phyloP scores from a whole-genome alignment of 2,797 vertebrate species.

The Phalanger gymnotis region DNA sequence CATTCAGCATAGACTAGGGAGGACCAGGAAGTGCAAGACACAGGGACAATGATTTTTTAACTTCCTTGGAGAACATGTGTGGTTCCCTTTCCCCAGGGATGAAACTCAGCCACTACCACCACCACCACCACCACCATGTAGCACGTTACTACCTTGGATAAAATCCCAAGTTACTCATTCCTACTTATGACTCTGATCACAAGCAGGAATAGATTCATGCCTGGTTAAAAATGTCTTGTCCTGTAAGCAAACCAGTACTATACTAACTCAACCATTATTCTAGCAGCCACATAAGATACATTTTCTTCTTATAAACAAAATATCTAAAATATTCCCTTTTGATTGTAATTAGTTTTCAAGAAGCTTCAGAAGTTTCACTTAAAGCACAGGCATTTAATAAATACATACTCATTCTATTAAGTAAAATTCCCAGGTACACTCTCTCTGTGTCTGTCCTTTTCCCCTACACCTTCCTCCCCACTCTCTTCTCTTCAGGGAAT shows the following conservation, averaged over 20 bases:
- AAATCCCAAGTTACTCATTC: neutral
- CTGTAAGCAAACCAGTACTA: neutral
- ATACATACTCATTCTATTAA: neutral
- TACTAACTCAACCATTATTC: neutral
- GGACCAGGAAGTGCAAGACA: neutral
- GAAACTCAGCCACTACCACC: neutral
- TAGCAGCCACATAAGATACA: neutral
- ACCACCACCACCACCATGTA: neutral
- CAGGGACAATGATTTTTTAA: neutral
- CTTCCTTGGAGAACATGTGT: neutral
- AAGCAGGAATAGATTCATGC: neutral
- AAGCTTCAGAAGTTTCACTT: neutral
- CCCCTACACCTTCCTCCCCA: neutral
- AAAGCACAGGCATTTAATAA: neutral
- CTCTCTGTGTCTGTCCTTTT: neutral
- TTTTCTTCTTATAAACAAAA: neutral
- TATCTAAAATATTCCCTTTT: neutral
- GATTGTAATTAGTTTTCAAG: neutral
- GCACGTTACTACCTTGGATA: neutral
- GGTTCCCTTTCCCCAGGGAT: neutral
- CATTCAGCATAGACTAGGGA: neutral
- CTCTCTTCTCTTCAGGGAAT: conserved; percentile 12
- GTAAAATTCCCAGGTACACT: neutral
- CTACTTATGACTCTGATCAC: neutral
- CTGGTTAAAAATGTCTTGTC: neutral